Conservation (phyloP, 1,140 invertebrate species). For the Periplaneta americana region DNA sequence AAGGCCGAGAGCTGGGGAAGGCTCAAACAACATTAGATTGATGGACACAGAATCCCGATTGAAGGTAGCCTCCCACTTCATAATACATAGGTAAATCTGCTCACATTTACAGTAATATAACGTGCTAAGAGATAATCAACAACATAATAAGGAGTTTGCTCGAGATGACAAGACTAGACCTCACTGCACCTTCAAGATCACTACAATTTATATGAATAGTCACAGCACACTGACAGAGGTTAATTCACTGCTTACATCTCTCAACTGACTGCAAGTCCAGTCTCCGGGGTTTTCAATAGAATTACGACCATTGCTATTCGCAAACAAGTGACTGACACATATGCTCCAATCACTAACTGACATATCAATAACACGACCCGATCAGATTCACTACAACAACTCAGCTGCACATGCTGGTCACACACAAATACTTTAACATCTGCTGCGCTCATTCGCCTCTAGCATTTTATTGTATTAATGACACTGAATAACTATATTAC, state of each 20-base stretch:
- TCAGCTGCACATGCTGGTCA: background rate
- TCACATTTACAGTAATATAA: background rate
- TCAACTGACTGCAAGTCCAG: background rate
- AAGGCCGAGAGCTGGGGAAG: background rate
- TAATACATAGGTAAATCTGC: background rate
- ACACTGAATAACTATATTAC: background rate
- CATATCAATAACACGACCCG: background rate
- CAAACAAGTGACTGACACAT: background rate
- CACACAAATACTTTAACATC: background rate
- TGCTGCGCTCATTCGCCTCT: background rate
- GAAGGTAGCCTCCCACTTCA: background rate
- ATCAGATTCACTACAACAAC: background rate
- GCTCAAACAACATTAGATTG: background rate
- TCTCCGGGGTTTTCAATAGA: background rate
- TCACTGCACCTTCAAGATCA: background rate
- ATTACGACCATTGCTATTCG: background rate
- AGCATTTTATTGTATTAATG: background rate
- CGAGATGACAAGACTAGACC: background rate
- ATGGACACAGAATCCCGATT: background rate
- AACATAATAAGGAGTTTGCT: background rate
- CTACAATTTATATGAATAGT: background rate
- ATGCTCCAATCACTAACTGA: background rate
- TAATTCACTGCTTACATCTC: background rate
- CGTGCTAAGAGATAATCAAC: background rate
- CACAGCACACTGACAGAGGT: background rate